These are phyloP conservation scores for Protonibea diacanthus DNA, from an alignment of 2,797 vertebrate species.

Conservation along the genomic window DNA sequence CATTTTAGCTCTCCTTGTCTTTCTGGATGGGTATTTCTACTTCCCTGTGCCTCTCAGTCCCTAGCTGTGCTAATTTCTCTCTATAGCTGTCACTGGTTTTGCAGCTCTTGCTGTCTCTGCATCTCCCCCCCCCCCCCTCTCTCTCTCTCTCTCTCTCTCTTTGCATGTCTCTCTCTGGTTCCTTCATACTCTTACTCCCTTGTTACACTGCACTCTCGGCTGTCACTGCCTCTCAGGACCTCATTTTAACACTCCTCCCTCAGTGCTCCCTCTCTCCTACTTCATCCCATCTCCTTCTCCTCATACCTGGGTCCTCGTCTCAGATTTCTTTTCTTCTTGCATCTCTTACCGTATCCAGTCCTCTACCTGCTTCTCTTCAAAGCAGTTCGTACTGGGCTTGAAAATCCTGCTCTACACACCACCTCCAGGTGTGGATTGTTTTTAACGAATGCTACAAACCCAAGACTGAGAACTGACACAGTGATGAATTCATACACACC, in stretches of 20 bases:
- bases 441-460: slow-evolving; percentile 72
- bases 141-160: slow-evolving; percentile 48
- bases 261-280: slow-evolving; percentile 31
- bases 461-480: slow-evolving; percentile 64
- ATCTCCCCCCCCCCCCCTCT: slow-evolving; percentile 43
- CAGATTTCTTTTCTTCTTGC: slow-evolving; percentile 60
- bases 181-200: slow-evolving; percentile 54
- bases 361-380: slow-evolving; percentile 69
- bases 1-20: slow-evolving; percentile 30
- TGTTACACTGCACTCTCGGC: slow-evolving; percentile 65
- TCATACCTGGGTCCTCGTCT: slow-evolving; percentile 49
- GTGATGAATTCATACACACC: slow-evolving; percentile 55
- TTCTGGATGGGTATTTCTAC: slow-evolving; percentile 33
- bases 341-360: slow-evolving; percentile 37
- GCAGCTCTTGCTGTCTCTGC: slow-evolving; percentile 53
- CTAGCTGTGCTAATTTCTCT: slow-evolving; percentile 69
- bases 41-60: slow-evolving; percentile 50
- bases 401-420: slow-evolving; percentile 67
- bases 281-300: slow-evolving; percentile 31
- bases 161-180: slow-evolving; percentile 56
- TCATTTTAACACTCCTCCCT: slow-evolving; percentile 66
- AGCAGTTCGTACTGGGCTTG: slow-evolving; percentile 63
- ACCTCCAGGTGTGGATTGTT: slow-evolving; percentile 75
- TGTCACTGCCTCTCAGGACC: slow-evolving; percentile 70
- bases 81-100: slow-evolving; percentile 64